These are phyloP conservation scores for Scaptodrosophila lebanonensis DNA, from an alignment of 1,140 invertebrate genomes.

Conservation along the genomic window DNA sequence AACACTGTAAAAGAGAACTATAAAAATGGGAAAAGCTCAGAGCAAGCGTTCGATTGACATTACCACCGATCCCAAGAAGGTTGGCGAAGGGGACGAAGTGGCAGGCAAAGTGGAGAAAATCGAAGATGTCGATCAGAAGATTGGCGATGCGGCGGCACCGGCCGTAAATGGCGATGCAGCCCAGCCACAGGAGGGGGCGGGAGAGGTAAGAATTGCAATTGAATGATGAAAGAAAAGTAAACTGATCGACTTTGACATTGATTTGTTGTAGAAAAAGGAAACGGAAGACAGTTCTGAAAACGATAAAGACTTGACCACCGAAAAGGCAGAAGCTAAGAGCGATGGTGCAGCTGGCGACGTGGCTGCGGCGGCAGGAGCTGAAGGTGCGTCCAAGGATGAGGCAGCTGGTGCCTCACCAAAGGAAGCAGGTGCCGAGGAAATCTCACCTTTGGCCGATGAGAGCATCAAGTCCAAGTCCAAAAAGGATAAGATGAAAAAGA, in stretches of 20 bases:
- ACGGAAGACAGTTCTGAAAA: constrained; percentile 82
- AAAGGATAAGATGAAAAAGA: constrained; percentile 90
- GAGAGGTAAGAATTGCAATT: constrained; percentile 44
- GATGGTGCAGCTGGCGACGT: constrained; percentile 71
- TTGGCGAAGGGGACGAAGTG: constrained; percentile 82
- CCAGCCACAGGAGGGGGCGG: constrained; percentile 80
- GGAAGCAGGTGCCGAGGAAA: constrained; percentile 79
- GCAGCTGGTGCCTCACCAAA: constrained; percentile 44
- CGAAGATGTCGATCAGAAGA: constrained; percentile 83
- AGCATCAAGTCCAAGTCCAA: constrained; percentile 84
- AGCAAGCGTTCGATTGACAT: constrained; percentile 91
- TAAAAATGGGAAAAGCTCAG: constrained; percentile 87
- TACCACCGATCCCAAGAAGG: constrained; percentile 87
- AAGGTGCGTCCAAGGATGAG: constrained; percentile 74
- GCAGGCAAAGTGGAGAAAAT: constrained; percentile 86
- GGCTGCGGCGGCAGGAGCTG: constrained; percentile 64
- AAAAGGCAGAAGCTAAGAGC: constrained; percentile 77
- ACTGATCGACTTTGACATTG: background rate
- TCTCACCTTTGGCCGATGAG: constrained; percentile 79
- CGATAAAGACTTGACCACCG: constrained; percentile 82
- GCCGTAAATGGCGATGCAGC: constrained; percentile 82
- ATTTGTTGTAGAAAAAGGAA: constrained; percentile 80
- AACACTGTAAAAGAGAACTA: constrained; percentile 28
- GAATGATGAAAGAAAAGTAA: background rate
- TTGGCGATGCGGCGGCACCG: constrained; percentile 64